Conservation (phyloP, 2,888 invertebrate species). For the Cryptocephalus primarius region DNA sequence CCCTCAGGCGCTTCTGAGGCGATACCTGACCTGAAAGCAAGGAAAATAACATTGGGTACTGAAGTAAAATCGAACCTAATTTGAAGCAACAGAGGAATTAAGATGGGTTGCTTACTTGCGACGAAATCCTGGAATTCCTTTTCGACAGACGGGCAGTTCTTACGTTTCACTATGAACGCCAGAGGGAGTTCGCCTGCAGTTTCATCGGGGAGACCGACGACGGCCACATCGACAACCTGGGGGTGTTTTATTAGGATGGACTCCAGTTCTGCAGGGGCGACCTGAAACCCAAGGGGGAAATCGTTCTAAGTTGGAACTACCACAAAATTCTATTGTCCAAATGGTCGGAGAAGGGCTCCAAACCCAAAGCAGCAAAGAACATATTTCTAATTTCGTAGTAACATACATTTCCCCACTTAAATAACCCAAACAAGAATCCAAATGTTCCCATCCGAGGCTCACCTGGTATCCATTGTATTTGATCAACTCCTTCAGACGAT, state of each 20-base stretch:
- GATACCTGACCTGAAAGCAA: not conserved
- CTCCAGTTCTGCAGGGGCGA: conserved; percentile 81
- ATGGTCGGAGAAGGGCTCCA: too few relatives aligned
- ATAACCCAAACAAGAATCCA: too few relatives aligned
- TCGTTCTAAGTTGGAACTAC: too few relatives aligned
- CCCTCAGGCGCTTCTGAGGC: not conserved
- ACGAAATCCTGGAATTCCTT: conserved; percentile 35
- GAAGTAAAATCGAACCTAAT: not conserved
- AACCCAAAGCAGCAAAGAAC: too few relatives aligned
- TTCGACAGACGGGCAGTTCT: conserved; percentile 42
- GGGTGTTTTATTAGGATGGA: conserved; percentile 62
- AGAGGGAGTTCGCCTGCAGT: conserved; percentile 63
- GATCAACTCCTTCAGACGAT: conserved; percentile 79
- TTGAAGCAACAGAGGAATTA: not conserved
- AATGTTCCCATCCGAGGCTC: not conserved
- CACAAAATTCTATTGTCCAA: not conserved
- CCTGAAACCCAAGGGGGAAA: conserved; percentile 30
- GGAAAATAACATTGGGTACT: not conserved
- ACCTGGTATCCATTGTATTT: conserved; percentile 79
- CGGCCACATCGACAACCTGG: conserved; percentile 69
- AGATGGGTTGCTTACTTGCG: conserved; percentile 21
- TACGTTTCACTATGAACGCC: conserved; percentile 59
- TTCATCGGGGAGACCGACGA: conserved; percentile 63
- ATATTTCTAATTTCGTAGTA: too few relatives aligned
- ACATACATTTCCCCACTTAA: too few relatives aligned